phyloP scores from a whole-genome alignment of 2,797 vertebrate species.

The Ctenosaura bakeri region DNA sequence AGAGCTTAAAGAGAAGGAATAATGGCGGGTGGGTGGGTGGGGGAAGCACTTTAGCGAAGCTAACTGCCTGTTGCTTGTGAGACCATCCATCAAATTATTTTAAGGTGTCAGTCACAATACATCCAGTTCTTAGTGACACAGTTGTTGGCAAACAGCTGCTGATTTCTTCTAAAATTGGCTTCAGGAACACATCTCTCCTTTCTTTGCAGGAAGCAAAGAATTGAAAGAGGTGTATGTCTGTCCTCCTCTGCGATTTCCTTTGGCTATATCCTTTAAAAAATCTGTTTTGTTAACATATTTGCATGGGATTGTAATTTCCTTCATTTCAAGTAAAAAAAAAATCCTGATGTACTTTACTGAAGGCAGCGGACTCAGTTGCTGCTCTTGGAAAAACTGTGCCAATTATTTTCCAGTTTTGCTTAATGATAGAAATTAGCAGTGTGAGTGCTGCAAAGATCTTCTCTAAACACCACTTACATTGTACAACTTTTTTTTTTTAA shows the following conservation, averaged over 20 bases:
- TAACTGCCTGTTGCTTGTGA: constrained; percentile 56
- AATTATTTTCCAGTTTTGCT: background rate
- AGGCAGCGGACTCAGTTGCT: background rate
- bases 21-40: background rate
- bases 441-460: background rate
- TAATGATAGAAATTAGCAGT: background rate
- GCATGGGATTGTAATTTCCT: background rate
- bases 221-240: background rate
- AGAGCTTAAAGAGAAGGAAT: accelerated
- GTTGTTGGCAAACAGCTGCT: constrained; percentile 53
- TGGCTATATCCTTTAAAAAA: background rate
- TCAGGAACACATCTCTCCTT: constrained; percentile 31
- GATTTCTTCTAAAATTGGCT: constrained; percentile 33
- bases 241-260: background rate
- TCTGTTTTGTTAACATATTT: background rate
- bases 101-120: constrained; percentile 67
- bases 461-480: background rate
- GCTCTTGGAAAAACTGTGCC: background rate
- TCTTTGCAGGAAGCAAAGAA: constrained; percentile 48
- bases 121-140: constrained; percentile 15
- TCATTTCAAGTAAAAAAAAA: background rate
- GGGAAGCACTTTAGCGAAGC: constrained; percentile 32
- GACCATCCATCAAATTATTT: constrained; percentile 61
- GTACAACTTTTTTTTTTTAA: too few relatives aligned
- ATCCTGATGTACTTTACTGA: background rate